phyloP scores from a whole-genome alignment of 2,113 vertebrate species.

The Galbula dea region DNA sequence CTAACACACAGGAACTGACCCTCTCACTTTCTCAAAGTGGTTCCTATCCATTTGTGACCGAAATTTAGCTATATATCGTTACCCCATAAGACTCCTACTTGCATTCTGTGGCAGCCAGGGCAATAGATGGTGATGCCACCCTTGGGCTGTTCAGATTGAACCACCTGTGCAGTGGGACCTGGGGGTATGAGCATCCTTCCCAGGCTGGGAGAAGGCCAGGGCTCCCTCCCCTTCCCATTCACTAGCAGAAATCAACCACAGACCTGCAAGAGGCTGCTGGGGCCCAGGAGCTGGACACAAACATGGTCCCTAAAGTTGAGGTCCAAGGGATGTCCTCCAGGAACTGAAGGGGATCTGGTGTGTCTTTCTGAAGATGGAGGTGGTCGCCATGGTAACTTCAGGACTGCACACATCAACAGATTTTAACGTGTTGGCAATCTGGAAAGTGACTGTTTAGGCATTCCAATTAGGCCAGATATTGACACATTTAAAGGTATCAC shows the following conservation, averaged over 20 bases:
- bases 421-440: slow-evolving; percentile 76
- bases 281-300: slow-evolving; percentile 28
- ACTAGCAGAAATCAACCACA: neutral
- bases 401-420: slow-evolving; percentile 73
- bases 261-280: neutral
- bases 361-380: slow-evolving; percentile 65
- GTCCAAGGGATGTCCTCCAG: slow-evolving; percentile 35
- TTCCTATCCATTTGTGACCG: neutral
- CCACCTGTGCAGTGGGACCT: neutral
- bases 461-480: slow-evolving; percentile 72
- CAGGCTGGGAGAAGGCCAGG: neutral
- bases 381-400: slow-evolving; percentile 71
- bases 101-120: neutral
- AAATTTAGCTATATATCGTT: neutral
- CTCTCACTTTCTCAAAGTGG: neutral
- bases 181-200: neutral
- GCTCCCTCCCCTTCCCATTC: neutral
- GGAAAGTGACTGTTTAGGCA: slow-evolving; percentile 77
- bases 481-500: slow-evolving; percentile 66
- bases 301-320: slow-evolving; percentile 40
- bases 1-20: neutral
- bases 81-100: neutral
- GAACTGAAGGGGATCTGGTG: slow-evolving; percentile 31
- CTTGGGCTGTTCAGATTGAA: slow-evolving; percentile 16
- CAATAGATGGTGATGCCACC: neutral